Percentiles rank a stretch among this genome's conserved stretches.
phyloP scores from a whole-genome alignment of 2,797 vertebrate species.

The Phyllotis vaccarum region DNA sequence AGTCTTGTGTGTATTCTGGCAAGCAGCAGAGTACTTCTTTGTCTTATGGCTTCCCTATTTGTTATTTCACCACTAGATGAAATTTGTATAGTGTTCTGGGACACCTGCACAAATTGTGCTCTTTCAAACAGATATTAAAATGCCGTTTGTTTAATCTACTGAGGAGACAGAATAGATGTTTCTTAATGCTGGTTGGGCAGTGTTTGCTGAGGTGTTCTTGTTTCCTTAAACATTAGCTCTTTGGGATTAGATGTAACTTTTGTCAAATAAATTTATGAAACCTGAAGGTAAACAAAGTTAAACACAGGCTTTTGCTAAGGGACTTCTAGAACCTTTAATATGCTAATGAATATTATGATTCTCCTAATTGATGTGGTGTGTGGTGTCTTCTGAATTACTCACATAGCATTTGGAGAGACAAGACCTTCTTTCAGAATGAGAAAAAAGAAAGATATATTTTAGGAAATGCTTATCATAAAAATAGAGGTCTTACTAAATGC shows the following conservation, averaged over 20 bases:
- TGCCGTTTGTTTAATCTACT: slow-evolving; percentile 76
- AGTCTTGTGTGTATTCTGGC: slow-evolving; percentile 73
- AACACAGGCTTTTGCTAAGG: slow-evolving; percentile 58
- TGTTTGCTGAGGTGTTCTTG: slow-evolving; percentile 70
- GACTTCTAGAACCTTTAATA: slow-evolving; percentile 59
- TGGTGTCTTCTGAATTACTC: slow-evolving; percentile 44
- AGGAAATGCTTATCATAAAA: slow-evolving; percentile 36
- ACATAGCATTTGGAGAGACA: neutral
- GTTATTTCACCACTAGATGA: slow-evolving; percentile 38
- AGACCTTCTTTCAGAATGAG: slow-evolving; percentile 15
- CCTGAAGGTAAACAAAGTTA: slow-evolving; percentile 57
- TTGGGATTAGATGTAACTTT: slow-evolving; percentile 77
- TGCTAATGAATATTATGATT: slow-evolving; percentile 41
- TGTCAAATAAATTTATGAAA: slow-evolving; percentile 72
- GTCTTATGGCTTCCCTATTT: slow-evolving; percentile 72
- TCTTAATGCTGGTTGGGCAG: slow-evolving; percentile 45
- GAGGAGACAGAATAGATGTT: slow-evolving; percentile 70
- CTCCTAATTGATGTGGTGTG: neutral
- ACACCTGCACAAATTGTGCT: slow-evolving; percentile 79
- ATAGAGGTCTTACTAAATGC: neutral
- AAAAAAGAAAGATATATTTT: neutral
- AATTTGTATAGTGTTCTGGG: slow-evolving; percentile 69
- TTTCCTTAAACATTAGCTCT: slow-evolving; percentile 77
- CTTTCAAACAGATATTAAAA: slow-evolving; percentile 72
- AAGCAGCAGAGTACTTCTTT: slow-evolving; percentile 66